These are phyloP conservation scores for Calameuta filiformis DNA, from an alignment of 2,888 invertebrate genomes.

Conservation along the genomic window DNA sequence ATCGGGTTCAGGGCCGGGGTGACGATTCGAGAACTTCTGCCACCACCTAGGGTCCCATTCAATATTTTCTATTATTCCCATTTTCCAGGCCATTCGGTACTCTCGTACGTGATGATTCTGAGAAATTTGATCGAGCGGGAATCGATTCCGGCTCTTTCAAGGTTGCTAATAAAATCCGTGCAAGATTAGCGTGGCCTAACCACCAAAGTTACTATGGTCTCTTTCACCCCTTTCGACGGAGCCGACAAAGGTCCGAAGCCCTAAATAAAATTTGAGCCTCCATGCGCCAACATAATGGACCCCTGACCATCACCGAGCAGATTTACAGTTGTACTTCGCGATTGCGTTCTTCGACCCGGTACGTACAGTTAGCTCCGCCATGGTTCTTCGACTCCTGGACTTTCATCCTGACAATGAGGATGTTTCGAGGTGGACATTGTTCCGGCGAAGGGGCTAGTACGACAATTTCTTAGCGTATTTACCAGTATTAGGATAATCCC, in stretches of 20 bases:
- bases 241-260: constrained; percentile 17
- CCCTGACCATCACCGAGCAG: constrained; percentile 6
- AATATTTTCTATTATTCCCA: background rate
- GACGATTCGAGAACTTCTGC: background rate
- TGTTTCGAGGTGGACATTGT: constrained; percentile 2
- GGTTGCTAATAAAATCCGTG: constrained; percentile 39
- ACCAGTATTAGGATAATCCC: constrained; percentile 49
- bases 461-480: constrained; percentile 40
- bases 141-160: background rate
- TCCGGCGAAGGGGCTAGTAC: background rate
- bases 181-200: constrained; percentile 47
- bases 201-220: constrained; percentile 43
- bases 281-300: constrained; percentile 14
- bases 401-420: background rate
- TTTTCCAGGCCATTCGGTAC: background rate
- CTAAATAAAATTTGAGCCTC: constrained; percentile 38
- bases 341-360: constrained; percentile 2
- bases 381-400: constrained; percentile 2
- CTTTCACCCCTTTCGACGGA: constrained; percentile 22
- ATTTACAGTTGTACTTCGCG: constrained; percentile 16
- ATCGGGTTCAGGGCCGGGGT: background rate
- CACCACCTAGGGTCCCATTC: background rate
- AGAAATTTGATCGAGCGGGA: background rate
- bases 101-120: background rate
- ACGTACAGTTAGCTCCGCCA: constrained; percentile 11